Conservation (phyloP, 2,888 invertebrate genomes). For the Machimus atricapillus region DNA sequence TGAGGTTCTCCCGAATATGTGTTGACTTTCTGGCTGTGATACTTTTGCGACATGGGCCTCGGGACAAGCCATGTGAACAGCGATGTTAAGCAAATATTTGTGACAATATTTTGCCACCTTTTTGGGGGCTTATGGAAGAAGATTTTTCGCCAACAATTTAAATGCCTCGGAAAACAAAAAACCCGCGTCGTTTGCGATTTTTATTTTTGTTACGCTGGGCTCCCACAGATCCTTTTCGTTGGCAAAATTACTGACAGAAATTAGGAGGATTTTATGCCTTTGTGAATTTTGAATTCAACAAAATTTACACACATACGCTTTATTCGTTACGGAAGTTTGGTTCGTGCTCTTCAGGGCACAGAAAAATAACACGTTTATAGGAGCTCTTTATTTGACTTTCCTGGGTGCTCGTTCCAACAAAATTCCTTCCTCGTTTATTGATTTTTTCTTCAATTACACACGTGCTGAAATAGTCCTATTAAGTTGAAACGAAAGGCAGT, state of each 20-base stretch:
- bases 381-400: not conserved
- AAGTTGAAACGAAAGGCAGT: not conserved
- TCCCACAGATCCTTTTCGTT: not conserved
- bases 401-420: not conserved
- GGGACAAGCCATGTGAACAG: slow-evolving; percentile 1
- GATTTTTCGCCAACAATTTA: not conserved
- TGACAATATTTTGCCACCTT: slow-evolving; percentile 19
- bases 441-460: not conserved
- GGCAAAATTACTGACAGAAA: not conserved
- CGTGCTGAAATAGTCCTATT: not conserved
- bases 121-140: not conserved
- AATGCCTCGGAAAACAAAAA: not conserved
- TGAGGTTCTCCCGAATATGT: slow-evolving; percentile 13
- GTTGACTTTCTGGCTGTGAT: slow-evolving; percentile 24
- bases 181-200: not conserved
- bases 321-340: not conserved
- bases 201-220: not conserved
- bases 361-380: not conserved
- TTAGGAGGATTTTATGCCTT: not conserved
- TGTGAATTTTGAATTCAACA: not conserved
- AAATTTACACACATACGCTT: not conserved
- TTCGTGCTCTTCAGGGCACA: not conserved
- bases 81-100: slow-evolving; percentile 7
- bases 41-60: not conserved
- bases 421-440: not conserved